A percentile compares a stretch with the other conserved stretches of the same genome.
Evolutionary conservation across 2,113 vertebrate genomes (phyloP).

Genomic region (Chloroceryle aenea): DNA sequence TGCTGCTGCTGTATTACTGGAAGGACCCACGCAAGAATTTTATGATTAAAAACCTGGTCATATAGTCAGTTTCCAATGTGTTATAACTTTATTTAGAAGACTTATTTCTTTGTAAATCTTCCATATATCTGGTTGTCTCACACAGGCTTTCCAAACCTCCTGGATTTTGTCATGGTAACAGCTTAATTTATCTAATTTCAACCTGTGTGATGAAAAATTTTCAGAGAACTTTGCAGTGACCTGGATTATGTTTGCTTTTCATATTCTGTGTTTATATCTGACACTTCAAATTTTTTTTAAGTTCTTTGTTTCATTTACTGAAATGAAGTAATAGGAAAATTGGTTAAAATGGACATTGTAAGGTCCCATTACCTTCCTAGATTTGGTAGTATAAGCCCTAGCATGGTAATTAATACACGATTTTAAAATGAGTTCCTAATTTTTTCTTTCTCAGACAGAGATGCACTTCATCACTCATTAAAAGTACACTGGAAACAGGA

Average conservation of each 20-base stretch:
- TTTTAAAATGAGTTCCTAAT: not conserved
- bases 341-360: not conserved
- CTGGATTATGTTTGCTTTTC: conserved; percentile 24
- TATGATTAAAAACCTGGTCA: conserved; percentile 55
- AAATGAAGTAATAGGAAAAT: not conserved
- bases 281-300: not conserved
- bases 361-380: not conserved
- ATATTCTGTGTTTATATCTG: not conserved
- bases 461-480: not conserved
- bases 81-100: conserved; percentile 38
- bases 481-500: not conserved
- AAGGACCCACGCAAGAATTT: not conserved
- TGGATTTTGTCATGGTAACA: conserved; percentile 49
- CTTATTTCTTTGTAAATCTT: conserved; percentile 58
- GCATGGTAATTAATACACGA: not conserved
- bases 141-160: conserved; percentile 6
- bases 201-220: conserved; percentile 35
- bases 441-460: not conserved
- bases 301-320: not conserved
- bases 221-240: not conserved
- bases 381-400: not conserved
- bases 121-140: conserved; percentile 23
- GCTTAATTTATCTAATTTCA: conserved; percentile 70
- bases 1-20: conserved; percentile 19
- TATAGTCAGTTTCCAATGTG: not conserved